Conservation (phyloP, 2,113 vertebrate species). For the Siphamia tubifer region DNA sequence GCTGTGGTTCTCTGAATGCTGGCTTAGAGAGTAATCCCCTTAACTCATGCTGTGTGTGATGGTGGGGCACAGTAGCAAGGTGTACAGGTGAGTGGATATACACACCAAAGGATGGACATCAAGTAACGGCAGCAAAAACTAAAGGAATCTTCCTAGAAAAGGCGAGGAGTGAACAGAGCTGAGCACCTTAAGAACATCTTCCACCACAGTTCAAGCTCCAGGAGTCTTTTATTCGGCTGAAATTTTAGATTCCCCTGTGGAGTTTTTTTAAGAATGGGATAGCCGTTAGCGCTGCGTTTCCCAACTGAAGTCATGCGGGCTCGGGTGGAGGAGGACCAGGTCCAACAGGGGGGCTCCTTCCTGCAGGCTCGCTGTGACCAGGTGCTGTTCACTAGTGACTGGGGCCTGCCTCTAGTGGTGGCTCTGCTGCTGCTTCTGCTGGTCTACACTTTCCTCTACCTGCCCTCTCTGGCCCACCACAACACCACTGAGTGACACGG, state of each 20-base stretch:
- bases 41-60: constrained; percentile 29
- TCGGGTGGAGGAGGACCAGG: not conserved
- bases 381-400: constrained; percentile 76
- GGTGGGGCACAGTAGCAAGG: constrained; percentile 4
- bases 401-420: constrained; percentile 70
- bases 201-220: not conserved
- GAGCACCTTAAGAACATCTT: not conserved
- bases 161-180: not conserved
- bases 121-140: not conserved
- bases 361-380: constrained; percentile 77
- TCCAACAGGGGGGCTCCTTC: constrained; percentile 41
- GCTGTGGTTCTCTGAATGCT: constrained; percentile 22
- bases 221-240: not conserved
- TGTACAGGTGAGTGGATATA: not conserved
- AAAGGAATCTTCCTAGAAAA: not conserved
- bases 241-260: not conserved
- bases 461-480: constrained; percentile 73
- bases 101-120: not conserved
- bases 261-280: not conserved
- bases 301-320: constrained; percentile 16
- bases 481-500: constrained; percentile 45
- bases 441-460: constrained; percentile 78
- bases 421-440: constrained; percentile 75
- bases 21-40: constrained; percentile 69
- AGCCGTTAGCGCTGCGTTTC: not conserved